Percentiles rank a stretch among this genome's conserved stretches.
Conservation (phyloP, 2,888 invertebrate species). For the Pemphredon lugubris region DNA sequence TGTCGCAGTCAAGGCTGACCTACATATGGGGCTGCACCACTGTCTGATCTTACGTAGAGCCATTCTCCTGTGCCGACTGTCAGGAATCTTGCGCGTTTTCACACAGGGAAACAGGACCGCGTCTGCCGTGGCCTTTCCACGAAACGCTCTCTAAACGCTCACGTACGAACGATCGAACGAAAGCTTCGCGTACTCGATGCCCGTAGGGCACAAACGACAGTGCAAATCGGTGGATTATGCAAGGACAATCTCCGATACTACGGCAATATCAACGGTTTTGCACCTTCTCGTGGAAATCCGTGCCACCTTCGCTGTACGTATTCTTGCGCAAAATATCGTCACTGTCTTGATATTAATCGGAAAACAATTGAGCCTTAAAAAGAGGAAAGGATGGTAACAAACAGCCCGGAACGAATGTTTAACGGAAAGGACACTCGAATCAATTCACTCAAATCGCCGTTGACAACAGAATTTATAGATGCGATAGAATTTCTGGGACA, state of each 20-base stretch:
- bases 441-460: no score
- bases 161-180: conserved; percentile 28
- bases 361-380: no score
- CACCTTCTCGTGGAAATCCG: no score
- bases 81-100: conserved; percentile 42
- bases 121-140: conserved; percentile 31
- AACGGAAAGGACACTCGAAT: no score
- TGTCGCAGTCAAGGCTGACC: conserved; percentile 78
- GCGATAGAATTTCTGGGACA: no score
- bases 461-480: no score
- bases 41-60: conserved; percentile 56
- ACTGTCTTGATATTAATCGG: no score
- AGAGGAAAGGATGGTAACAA: no score
- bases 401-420: no score
- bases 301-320: no score
- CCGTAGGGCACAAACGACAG: conserved; percentile 9
- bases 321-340: no score
- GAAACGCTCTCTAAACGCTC: conserved; percentile 23
- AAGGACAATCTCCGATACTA: background rate
- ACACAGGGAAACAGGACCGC: conserved; percentile 1
- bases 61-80: conserved; percentile 43
- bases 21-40: conserved; percentile 73
- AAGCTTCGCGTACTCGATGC: conserved; percentile 7
- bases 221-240: conserved; percentile 49
- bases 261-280: no score